Evolutionary conservation across 2,797 vertebrate species (phyloP), one percentile per base, ranked within the genome.

Genomic region (Muraenolepis orangiensis): DNA sequence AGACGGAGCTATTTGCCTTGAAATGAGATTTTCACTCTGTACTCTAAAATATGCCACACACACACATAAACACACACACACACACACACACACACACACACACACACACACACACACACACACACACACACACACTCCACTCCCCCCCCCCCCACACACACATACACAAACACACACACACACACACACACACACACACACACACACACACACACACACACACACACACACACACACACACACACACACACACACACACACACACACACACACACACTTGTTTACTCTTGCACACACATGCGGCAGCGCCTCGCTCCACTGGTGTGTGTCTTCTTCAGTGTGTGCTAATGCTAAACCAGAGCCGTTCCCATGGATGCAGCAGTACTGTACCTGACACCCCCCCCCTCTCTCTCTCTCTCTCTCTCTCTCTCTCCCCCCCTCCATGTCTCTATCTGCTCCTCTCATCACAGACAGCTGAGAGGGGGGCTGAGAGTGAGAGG

Each of bases 281-380:
- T 11, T 36, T 34, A 70, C 69, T 40, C 34, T 38, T 26, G 42
- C 69, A 70, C n/a, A 42, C 70, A 30, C 23, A 70, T 5, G 10
- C 66, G 18, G 12, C 4, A 28, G 38, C 12, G 1, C 34, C 13
- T 69, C 29, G 4, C 32, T 69, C 20, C 32, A 23, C 71, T 46
- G 28, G 68, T 74, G 29, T 8, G 8, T 8, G 32, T 61, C 38
- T 31, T 40, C 64, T 42, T 73, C 29, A 61, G 66, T 20, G 57
- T 76, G 75, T 69, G 31, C 42, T 61, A 32, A 36, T 2, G 26
- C 29, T 26, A 82, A 73, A 77, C 1, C 1, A 72, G 71, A n/a
- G 14, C 68, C 18, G n/a, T 71, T 71, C 28, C 26, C 40, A 76
- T 42, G 46, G 66, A 70, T 76, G 77, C 46, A 23, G 38, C 34